These are phyloP conservation scores for Aelia acuminata DNA, from an alignment of 2,888 invertebrate genomes.

Conservation along the genomic window DNA sequence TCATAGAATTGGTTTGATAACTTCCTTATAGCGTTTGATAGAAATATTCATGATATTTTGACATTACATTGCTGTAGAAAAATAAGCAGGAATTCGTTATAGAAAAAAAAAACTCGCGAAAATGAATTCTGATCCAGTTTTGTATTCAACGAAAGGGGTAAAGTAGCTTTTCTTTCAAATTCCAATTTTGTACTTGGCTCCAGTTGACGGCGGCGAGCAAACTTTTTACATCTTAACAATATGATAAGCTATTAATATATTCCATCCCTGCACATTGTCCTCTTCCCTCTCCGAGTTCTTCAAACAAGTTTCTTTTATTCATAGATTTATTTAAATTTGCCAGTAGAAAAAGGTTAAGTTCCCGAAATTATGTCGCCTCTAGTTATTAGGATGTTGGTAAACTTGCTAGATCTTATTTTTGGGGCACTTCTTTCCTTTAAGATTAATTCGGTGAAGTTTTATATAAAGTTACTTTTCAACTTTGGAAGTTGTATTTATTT, in stretches of 20 bases:
- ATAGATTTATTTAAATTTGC: constrained; percentile 27
- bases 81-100: neutral
- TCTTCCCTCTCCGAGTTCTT: neutral
- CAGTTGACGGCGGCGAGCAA: neutral
- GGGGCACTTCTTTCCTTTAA: too few species aligned
- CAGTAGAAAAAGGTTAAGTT: constrained; percentile 1
- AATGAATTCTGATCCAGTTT: neutral
- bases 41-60: neutral
- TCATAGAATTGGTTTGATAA: too few species aligned
- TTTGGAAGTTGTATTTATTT: too few species aligned
- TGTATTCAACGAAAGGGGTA: neutral
- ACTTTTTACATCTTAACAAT: constrained; percentile 35
- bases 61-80: neutral
- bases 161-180: constrained; percentile 35
- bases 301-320: constrained; percentile 16
- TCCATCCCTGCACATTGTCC: constrained; percentile 18
- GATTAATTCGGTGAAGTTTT: too few species aligned
- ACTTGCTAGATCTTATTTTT: neutral
- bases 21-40: too few species aligned
- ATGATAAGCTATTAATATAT: constrained; percentile 26
- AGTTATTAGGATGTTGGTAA: neutral
- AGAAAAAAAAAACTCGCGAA: neutral
- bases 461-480: too few species aligned
- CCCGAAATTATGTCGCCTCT: neutral
- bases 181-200: constrained; percentile 26